These are phyloP conservation scores for Anastatus disparis DNA, from an alignment of 1,140 invertebrate species.

Conservation along the genomic window DNA sequence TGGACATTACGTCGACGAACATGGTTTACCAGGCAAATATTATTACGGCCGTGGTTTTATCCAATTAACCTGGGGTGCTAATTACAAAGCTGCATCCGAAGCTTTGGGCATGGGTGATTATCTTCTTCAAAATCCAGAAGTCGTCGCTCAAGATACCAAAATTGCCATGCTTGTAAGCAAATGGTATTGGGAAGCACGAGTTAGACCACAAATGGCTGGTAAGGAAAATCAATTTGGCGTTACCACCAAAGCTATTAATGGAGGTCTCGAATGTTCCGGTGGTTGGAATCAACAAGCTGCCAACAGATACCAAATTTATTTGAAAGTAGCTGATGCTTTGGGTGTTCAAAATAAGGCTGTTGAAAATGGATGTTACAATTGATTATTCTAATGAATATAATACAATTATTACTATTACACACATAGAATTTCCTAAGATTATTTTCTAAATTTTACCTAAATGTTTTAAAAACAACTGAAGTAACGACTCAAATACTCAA, in stretches of 20 bases:
- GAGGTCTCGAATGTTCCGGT: neutral
- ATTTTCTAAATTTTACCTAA: too few species aligned
- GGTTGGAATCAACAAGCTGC: neutral
- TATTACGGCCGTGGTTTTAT: constrained; percentile 24
- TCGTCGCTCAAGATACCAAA: neutral
- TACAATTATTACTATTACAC: too few species aligned
- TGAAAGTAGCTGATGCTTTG: neutral
- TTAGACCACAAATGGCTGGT: neutral
- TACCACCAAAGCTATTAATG: constrained; percentile 16
- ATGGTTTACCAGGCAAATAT: neutral
- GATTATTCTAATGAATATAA: too few species aligned
- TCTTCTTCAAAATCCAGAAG: neutral
- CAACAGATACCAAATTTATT: constrained; percentile 1
- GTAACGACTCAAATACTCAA: too few species aligned
- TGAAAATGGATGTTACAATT: constrained; percentile 17
- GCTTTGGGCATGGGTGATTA: neutral
- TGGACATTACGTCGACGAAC: neutral
- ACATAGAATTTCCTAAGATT: too few species aligned
- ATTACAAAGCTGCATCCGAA: neutral
- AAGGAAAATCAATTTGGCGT: neutral
- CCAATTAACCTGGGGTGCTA: constrained; percentile 16
- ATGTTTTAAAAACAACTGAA: too few species aligned
- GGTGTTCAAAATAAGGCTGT: neutral
- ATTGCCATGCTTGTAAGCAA: neutral
- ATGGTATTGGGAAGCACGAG: constrained; percentile 12